A percentile compares a stretch with the other conserved stretches of the same genome.
Conservation (phyloP, 2,113 vertebrate genomes). For the Chamaetylas fuelleborni region DNA sequence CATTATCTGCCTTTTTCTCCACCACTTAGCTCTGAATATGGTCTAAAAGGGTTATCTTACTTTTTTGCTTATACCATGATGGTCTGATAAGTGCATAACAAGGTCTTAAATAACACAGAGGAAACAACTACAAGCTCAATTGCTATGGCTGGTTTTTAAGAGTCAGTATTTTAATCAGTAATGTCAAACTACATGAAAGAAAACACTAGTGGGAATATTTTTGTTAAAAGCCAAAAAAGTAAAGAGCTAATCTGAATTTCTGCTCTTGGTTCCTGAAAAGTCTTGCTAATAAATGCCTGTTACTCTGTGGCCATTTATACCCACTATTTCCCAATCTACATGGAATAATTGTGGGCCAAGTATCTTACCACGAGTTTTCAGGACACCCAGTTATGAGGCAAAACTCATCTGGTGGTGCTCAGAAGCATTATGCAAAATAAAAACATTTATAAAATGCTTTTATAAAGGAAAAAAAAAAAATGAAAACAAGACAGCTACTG, state of each 20-base stretch:
- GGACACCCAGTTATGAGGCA: background rate
- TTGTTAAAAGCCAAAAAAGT: background rate
- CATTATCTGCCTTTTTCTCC: background rate
- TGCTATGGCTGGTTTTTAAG: background rate
- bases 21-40: background rate
- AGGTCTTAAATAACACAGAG: background rate
- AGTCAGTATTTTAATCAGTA: background rate
- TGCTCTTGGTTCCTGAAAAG: background rate
- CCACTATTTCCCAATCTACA: background rate
- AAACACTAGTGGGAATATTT: background rate
- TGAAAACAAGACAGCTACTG: background rate
- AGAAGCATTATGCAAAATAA: too few relatives aligned
- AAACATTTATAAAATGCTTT: background rate
- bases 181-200: rapidly evolving
- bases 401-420: background rate
- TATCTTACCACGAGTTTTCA: too few relatives aligned
- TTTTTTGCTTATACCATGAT: background rate
- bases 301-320: background rate
- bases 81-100: background rate
- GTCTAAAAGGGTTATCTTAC: background rate
- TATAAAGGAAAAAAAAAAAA: background rate
- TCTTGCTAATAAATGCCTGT: background rate
- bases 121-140: background rate
- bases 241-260: background rate
- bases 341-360: too few relatives aligned